These are phyloP conservation scores for Azemiops feae DNA, from an alignment of 2,113 vertebrate genomes.

Conservation along the genomic window DNA sequence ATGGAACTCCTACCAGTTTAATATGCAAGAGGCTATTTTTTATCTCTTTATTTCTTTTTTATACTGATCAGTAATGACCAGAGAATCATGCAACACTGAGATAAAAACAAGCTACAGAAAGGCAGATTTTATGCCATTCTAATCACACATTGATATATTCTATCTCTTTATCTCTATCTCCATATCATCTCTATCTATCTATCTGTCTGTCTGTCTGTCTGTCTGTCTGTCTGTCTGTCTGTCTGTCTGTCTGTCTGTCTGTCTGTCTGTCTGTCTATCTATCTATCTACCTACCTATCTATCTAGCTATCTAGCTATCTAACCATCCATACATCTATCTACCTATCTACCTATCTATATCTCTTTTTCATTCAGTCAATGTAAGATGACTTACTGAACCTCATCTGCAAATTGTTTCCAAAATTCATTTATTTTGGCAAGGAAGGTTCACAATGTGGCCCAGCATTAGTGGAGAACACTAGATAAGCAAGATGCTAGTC, in stretches of 20 bases:
- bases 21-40: background rate
- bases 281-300: too few species aligned
- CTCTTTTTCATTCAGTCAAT: background rate
- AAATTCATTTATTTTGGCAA: background rate
- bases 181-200: background rate
- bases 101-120: background rate
- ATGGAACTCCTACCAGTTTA: too few species aligned
- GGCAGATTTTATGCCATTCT: background rate
- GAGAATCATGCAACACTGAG: background rate
- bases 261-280: background rate
- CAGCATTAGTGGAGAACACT: background rate
- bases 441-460: background rate
- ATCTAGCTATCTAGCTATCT: background rate
- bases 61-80: background rate
- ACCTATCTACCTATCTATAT: too few species aligned
- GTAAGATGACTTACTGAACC: background rate
- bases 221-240: background rate
- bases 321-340: background rate
- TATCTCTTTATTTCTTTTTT: background rate
- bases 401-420: background rate
- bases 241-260: too few species aligned
- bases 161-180: background rate
- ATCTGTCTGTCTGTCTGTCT: too few species aligned
- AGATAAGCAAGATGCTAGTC: background rate
- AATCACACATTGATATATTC: background rate